Evolutionary conservation across 2,888 invertebrate genomes (phyloP).

Genomic region (Pachydiplax longipennis): DNA sequence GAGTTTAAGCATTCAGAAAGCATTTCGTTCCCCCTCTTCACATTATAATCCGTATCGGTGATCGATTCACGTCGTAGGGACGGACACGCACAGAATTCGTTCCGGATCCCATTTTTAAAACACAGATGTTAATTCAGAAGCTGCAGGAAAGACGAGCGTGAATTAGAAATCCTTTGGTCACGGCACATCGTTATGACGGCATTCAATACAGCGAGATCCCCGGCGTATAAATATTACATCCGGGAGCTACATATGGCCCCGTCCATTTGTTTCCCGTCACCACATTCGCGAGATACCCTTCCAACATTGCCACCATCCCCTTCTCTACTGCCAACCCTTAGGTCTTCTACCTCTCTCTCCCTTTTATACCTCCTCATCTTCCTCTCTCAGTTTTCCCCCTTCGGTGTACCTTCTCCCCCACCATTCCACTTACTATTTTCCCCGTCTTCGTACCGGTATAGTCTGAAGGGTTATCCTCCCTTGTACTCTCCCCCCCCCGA

Average conservation of each 20-base stretch:
- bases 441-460: neutral
- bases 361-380: neutral
- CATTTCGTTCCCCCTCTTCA: too few relatives aligned
- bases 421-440: neutral
- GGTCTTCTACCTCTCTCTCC: neutral
- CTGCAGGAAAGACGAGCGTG: too few relatives aligned
- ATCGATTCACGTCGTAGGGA: too few relatives aligned
- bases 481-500: neutral
- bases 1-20: too few relatives aligned
- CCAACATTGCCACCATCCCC: neutral
- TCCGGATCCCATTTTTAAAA: too few relatives aligned
- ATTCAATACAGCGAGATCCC: too few relatives aligned
- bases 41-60: too few relatives aligned
- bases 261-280: neutral
- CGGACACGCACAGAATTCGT: too few relatives aligned
- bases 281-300: neutral
- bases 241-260: neutral
- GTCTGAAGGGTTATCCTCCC: neutral
- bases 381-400: neutral
- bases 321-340: neutral
- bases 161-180: too few relatives aligned
- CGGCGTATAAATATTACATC: neutral
- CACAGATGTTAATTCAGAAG: too few relatives aligned
- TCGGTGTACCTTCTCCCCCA: neutral
- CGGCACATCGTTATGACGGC: too few relatives aligned